Percentiles rank a stretch among this genome's conserved stretches.
These are phyloP conservation scores for Deilephila porcellus DNA, from an alignment of 2,888 invertebrate genomes.

Conservation along the genomic window DNA sequence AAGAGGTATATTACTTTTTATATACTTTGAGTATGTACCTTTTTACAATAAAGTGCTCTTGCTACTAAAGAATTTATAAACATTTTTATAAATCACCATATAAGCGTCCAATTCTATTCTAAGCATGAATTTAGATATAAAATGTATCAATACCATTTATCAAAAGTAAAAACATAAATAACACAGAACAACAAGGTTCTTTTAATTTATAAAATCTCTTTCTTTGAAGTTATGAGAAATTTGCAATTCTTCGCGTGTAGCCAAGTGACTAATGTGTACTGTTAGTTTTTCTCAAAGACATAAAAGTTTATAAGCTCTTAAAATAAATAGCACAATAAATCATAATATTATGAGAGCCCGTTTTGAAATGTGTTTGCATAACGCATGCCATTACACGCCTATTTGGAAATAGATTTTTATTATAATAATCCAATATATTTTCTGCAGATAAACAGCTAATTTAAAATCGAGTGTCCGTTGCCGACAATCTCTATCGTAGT, in stretches of 20 bases:
- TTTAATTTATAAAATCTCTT: not conserved
- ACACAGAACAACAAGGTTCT: not conserved
- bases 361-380: not conserved
- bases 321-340: constrained; percentile 18
- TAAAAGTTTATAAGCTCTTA: not conserved
- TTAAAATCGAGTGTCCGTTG: constrained; percentile 54
- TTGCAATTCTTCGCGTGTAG: not conserved
- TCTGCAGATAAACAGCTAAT: constrained; percentile 50
- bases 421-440: constrained; percentile 47
- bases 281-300: not conserved
- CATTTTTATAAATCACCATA: not conserved
- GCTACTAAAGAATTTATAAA: too few relatives aligned
- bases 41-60: not conserved
- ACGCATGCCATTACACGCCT: not conserved
- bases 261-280: not conserved
- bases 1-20: not conserved
- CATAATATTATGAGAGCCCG: not conserved
- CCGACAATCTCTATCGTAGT: constrained; percentile 54
- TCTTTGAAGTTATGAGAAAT: not conserved
- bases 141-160: not conserved
- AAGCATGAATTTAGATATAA: not conserved
- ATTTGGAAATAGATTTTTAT: constrained; percentile 43
- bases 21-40: not conserved
- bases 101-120: not conserved
- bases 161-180: not conserved